Percentiles rank a stretch among this genome's conserved stretches.
Conservation (phyloP, 2,888 invertebrate genomes). For the Lasioglossum morio region DNA sequence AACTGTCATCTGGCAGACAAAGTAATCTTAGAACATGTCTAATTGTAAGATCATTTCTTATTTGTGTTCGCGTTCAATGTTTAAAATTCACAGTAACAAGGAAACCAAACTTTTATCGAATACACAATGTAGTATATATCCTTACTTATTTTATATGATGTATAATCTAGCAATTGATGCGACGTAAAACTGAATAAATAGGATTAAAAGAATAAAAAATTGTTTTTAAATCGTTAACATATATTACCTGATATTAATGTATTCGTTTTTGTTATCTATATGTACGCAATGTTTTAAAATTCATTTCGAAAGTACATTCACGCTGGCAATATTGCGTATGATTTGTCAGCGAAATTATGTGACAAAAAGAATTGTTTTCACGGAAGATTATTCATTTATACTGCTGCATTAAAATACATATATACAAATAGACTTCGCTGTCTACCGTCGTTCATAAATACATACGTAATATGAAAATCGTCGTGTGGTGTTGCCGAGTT, state of each 20-base stretch:
- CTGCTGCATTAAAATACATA: background rate
- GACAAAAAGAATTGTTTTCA: background rate
- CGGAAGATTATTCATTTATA: background rate
- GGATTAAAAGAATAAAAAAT: too few species aligned
- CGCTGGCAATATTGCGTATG: background rate
- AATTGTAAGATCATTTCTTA: too few species aligned
- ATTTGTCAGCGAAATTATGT: background rate
- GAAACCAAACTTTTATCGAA: too few species aligned
- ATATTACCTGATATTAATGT: background rate
- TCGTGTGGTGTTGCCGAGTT: constrained; percentile 20
- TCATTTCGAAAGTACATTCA: background rate
- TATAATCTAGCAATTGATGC: too few species aligned
- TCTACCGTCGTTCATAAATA: background rate
- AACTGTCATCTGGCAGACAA: too few species aligned
- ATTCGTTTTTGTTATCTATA: background rate
- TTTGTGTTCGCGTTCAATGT: too few species aligned
- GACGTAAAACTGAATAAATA: too few species aligned
- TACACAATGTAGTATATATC: background rate
- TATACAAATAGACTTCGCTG: background rate
- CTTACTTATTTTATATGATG: too few species aligned
- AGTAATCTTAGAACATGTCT: too few species aligned
- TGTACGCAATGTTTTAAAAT: background rate
- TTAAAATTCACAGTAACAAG: too few species aligned
- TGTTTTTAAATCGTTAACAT: background rate
- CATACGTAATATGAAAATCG: constrained; percentile 13